Percentiles rank a stretch among this genome's conserved stretches.
Evolutionary conservation across 2,888 invertebrate genomes (phyloP).

Genomic region (Tillus elongatus): DNA sequence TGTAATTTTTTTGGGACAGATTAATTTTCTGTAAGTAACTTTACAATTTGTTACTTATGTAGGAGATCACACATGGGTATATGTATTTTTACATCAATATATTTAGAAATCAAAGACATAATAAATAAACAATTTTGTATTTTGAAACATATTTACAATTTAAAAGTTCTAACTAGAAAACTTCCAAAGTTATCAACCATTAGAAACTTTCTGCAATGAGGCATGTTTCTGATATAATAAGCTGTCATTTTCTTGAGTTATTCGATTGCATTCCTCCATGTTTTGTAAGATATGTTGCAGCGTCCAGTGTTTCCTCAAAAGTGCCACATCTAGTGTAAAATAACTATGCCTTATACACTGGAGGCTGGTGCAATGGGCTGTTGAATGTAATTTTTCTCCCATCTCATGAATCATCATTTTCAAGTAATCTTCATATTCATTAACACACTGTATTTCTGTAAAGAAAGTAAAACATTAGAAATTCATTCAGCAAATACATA

Average conservation of each 20-base stretch:
- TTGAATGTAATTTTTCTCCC: constrained; percentile 67
- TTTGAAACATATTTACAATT: no score
- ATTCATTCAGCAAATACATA: no score
- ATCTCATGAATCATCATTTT: constrained; percentile 73
- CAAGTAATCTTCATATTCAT: constrained; percentile 73
- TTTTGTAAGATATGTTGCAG: constrained; percentile 59
- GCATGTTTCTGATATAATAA: constrained; percentile 40
- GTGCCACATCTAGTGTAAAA: constrained; percentile 64
- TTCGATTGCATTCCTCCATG: constrained; percentile 47
- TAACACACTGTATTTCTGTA: constrained; percentile 77
- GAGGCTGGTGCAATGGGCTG: constrained; percentile 71
- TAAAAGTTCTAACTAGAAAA: no score
- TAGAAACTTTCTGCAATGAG: no score
- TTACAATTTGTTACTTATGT: no score
- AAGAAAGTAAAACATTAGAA: constrained; percentile 13
- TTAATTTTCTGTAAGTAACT: no score
- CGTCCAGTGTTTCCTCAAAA: constrained; percentile 77
- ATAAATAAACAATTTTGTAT: no score
- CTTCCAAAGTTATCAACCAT: no score
- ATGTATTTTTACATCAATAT: no score
- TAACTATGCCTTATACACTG: constrained; percentile 77
- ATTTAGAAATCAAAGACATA: no score
- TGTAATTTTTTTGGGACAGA: no score
- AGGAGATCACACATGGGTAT: no score
- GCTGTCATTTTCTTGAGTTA: constrained; percentile 46